phyloP scores from a whole-genome alignment of 2,797 vertebrate genomes.

The Petrocephalus schoutedeni region DNA sequence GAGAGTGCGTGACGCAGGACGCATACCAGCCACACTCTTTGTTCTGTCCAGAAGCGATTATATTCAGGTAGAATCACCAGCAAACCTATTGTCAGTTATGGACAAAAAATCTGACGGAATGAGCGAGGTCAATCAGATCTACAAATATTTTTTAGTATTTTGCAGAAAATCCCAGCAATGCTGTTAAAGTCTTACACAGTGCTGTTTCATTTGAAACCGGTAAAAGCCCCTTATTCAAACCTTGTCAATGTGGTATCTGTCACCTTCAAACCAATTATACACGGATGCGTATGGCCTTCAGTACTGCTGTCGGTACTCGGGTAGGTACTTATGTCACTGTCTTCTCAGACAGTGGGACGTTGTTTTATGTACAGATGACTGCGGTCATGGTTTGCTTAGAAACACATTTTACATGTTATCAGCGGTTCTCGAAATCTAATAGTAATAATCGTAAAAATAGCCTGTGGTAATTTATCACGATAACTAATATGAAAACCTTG shows the following conservation, averaged over 20 bases:
- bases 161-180: background rate
- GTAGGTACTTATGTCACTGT: background rate
- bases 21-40: background rate
- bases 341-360: background rate
- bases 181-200: background rate
- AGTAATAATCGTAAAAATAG: background rate
- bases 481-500: background rate
- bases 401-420: background rate
- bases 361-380: background rate
- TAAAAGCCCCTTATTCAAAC: background rate
- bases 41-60: background rate
- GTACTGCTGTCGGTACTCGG: background rate
- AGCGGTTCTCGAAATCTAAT: background rate
- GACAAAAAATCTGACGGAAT: too few species aligned
- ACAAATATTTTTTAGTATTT: background rate
- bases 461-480: background rate
- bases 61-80: too few species aligned
- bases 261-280: too few species aligned
- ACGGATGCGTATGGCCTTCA: background rate
- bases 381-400: background rate
- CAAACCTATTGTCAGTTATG: too few species aligned
- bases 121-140: too few species aligned
- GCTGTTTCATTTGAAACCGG: background rate
- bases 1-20: background rate
- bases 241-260: background rate